Conservation (phyloP, 2,888 invertebrate species). For the Prosopocoilus inquinatus region DNA sequence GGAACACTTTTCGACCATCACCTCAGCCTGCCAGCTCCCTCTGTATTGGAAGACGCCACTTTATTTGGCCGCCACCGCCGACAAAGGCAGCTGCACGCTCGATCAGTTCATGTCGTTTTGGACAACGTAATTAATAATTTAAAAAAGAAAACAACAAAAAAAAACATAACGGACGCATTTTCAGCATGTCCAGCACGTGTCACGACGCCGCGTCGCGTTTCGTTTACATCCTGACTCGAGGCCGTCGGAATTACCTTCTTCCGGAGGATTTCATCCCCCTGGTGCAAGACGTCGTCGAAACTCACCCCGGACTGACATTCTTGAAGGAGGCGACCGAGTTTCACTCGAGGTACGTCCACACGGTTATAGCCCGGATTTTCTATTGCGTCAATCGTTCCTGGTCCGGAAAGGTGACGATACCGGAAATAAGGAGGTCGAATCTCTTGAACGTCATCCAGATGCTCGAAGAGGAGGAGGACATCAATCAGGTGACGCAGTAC, state of each 20-base stretch:
- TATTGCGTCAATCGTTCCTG: slow-evolving; percentile 96
- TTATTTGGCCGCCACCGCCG: slow-evolving; percentile 80
- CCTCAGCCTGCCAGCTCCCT: slow-evolving; percentile 86
- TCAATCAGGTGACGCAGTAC: slow-evolving; percentile 87
- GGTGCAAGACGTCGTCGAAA: slow-evolving; percentile 97
- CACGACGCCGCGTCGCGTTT: slow-evolving; percentile 90
- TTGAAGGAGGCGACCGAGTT: slow-evolving; percentile 97
- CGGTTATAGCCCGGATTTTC: slow-evolving; percentile 97
- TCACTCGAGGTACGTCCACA: slow-evolving; percentile 97
- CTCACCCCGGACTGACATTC: slow-evolving; percentile 96
- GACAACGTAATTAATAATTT: slow-evolving; percentile 73
- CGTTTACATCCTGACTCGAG: slow-evolving; percentile 78
- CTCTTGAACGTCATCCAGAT: slow-evolving; percentile 78
- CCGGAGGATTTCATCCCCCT: slow-evolving; percentile 93
- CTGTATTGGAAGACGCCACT: slow-evolving; percentile 98
- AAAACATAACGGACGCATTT: too few species aligned
- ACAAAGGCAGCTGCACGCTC: slow-evolving; percentile 67
- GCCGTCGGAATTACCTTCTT: slow-evolving; percentile 64
- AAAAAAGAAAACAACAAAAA: not conserved
- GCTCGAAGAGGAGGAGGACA: slow-evolving; percentile 94
- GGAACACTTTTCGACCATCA: slow-evolving; percentile 62
- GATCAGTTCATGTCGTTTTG: slow-evolving; percentile 88
- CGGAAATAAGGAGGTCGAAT: slow-evolving; percentile 89
- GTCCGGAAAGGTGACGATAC: slow-evolving; percentile 86
- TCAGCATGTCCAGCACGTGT: slow-evolving; percentile 75